A percentile compares a stretch with the other conserved stretches of the same genome.
Evolutionary conservation across 2,113 vertebrate species (phyloP).

Genomic region (Semnornis frantzii): DNA sequence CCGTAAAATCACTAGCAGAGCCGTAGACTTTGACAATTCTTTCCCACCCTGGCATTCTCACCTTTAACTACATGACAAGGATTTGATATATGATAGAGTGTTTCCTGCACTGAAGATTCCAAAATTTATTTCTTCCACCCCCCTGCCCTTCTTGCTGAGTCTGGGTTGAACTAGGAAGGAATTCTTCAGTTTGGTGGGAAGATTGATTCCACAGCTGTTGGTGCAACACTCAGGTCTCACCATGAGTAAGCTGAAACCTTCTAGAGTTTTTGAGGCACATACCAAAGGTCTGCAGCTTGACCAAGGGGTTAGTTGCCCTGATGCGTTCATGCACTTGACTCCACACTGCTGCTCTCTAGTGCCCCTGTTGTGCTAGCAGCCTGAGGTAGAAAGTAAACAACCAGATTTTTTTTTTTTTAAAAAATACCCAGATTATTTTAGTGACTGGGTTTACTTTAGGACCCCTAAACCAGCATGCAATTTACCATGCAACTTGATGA

Average conservation of each 20-base stretch:
- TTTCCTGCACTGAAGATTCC: neutral
- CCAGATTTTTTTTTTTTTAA: neutral
- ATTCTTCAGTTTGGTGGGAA: neutral
- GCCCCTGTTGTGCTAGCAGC: neutral
- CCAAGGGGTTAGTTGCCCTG: neutral
- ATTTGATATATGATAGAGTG: neutral
- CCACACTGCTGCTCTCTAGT: neutral
- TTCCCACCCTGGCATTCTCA: neutral
- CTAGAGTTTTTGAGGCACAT: neutral
- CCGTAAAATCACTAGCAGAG: neutral
- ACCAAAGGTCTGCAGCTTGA: neutral
- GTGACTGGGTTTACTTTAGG: neutral
- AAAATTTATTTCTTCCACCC: no score
- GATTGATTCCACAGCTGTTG: neutral
- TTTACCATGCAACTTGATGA: neutral
- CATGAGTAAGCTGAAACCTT: neutral
- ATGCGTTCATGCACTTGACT: neutral
- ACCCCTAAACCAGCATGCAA: neutral
- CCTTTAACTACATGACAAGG: neutral
- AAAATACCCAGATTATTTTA: neutral
- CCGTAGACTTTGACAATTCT: neutral
- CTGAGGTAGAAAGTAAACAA: neutral
- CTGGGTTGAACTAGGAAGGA: neutral
- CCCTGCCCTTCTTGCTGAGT: neutral
- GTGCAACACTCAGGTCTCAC: neutral